Base-by-base conservation (phyloP, 2,888 invertebrate genomes). In the Epinotia bilunana region DNA sequence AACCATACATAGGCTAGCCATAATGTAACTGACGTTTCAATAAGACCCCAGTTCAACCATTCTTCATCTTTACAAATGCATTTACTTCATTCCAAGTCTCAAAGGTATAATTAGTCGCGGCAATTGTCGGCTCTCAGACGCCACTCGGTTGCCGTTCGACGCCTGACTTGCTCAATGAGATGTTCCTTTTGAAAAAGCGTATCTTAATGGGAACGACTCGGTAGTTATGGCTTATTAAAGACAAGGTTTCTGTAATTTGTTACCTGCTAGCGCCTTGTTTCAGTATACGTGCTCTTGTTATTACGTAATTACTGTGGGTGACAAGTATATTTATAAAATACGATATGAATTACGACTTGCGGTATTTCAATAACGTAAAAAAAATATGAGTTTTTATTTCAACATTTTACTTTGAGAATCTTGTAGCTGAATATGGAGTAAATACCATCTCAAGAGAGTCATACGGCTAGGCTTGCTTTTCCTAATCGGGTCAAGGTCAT, bases 51-150 rank as follows among this genome's bases (percentile, higher is more conserved):
- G 20, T 16, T 39, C 57, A 33, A 39, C 43, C 43, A 46, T 43
- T 60, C 23, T 60, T 69, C n/a, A 7, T 58, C 46, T 46, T 58
- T 58, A 69, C 68, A 23, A 68, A 53, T 55, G 73, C 68, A 57
- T 62, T 68, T 69, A 62, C 73, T 74, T 74, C 55, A 69, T 57
- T 68, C 73, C 62, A n/a, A 64, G 49, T 61, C 33, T 43, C 69
- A 46, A 68, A 74, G 68, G 55, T 39, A 28, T 73, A 73, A 73
- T 73, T 73, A 73, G 72, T 65, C 60, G 16, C 9, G 12, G 53
- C 33, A 65, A 53, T 64, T 28, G 64, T 28, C 18, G 7, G 58
- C 49, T 11, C 72, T 65, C 65, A 73, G 72, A 73, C 72, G 65
- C 12, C 72, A 73, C 60, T 73, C 55, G 39, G 33, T 28, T 18